Conservation (phyloP, 1,140 invertebrate species). For the Drosophila bifasciata region DNA sequence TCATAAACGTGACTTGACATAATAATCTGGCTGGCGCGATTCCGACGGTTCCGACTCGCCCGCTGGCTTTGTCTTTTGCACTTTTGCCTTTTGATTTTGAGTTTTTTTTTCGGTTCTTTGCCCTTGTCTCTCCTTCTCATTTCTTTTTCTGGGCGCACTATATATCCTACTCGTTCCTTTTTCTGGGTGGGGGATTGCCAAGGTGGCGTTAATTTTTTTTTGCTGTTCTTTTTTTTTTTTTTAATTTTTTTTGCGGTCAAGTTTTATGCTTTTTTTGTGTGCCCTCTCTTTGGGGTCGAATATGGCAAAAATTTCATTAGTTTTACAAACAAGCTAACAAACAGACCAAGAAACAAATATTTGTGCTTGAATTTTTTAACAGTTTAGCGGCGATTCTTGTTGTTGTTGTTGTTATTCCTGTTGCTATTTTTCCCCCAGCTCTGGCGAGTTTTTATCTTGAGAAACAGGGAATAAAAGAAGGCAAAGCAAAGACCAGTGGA, state of each 20-base stretch:
- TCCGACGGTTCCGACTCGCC: slow-evolving; percentile 41
- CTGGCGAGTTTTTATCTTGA: slow-evolving; percentile 64
- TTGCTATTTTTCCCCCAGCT: slow-evolving; percentile 16
- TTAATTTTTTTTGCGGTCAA: slow-evolving; percentile 71
- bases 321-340: slow-evolving; percentile 81
- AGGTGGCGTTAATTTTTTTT: slow-evolving; percentile 75
- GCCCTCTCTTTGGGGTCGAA: slow-evolving; percentile 60
- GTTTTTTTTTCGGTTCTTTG: slow-evolving; percentile 20
- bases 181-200: slow-evolving; percentile 13
- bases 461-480: slow-evolving; percentile 9
- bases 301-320: slow-evolving; percentile 81
- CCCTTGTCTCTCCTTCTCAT: slow-evolving; percentile 17
- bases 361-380: slow-evolving; percentile 77
- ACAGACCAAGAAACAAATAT: slow-evolving; percentile 80
- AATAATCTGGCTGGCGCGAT: slow-evolving; percentile 75
- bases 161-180: slow-evolving; percentile 4
- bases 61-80: slow-evolving; percentile 69
- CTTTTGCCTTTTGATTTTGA: slow-evolving; percentile 40
- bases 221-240: slow-evolving; percentile 57
- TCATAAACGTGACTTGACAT: slow-evolving; percentile 83
- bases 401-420: slow-evolving; percentile 37
- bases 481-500: not conserved
- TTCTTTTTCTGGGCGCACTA: slow-evolving; percentile 1
- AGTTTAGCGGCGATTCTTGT: slow-evolving; percentile 62
- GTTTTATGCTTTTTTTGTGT: slow-evolving; percentile 57